Percentiles rank a stretch among this genome's conserved stretches.
These are phyloP conservation scores for Gasterosteus nipponicus DNA, from an alignment of 2,113 vertebrate species.

Conservation along the genomic window DNA sequence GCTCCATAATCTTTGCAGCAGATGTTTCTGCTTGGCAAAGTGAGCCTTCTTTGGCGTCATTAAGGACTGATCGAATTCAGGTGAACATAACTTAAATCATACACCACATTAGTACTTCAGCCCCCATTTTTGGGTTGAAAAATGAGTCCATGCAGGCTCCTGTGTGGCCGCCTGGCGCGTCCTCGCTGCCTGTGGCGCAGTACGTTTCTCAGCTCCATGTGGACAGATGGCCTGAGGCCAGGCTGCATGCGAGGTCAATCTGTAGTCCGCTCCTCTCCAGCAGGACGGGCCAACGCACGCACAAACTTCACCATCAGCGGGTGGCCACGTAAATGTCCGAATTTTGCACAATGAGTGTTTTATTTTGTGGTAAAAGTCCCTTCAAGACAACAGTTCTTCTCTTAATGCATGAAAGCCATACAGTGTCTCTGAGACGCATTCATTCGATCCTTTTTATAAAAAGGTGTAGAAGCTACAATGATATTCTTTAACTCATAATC, in stretches of 20 bases:
- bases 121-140: constrained; percentile 34
- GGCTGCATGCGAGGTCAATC: constrained; percentile 65
- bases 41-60: constrained; percentile 44
- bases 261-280: constrained; percentile 48
- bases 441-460: not conserved
- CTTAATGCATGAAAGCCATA: not conserved
- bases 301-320: constrained; percentile 14
- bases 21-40: constrained; percentile 47
- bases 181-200: constrained; percentile 66
- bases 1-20: constrained; percentile 36
- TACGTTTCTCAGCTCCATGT: constrained; percentile 72
- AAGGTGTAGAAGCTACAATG: not conserved
- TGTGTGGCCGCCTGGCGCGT: constrained; percentile 54
- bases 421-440: not conserved
- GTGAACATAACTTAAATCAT: constrained; percentile 24
- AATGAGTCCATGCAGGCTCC: constrained; percentile 35
- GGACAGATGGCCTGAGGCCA: constrained; percentile 67
- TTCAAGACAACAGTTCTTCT: constrained; percentile 11
- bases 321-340: not conserved
- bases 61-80: constrained; percentile 36
- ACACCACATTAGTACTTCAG: constrained; percentile 17
- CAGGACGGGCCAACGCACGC: constrained; percentile 41
- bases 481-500: not conserved
- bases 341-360: not conserved
- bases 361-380: not conserved